These are phyloP conservation scores for Spinus pinus DNA, from an alignment of 2,797 vertebrate species.

Conservation along the genomic window DNA sequence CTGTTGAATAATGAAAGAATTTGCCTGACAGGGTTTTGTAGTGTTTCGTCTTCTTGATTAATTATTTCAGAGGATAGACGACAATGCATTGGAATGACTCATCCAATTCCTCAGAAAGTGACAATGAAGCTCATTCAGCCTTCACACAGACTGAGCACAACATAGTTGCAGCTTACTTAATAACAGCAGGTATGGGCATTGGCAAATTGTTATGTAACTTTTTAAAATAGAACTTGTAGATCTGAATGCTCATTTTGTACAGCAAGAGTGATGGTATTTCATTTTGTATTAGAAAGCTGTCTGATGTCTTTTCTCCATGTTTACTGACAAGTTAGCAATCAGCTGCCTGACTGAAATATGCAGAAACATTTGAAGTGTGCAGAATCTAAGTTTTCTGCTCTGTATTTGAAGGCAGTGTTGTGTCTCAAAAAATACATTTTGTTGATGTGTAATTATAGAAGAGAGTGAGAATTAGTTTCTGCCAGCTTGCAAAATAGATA, in stretches of 20 bases:
- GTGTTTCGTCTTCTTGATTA: not conserved
- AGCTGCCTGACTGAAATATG: not conserved
- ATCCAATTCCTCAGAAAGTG: conserved; percentile 74
- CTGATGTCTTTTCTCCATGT: not conserved
- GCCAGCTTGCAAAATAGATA: conserved; percentile 52
- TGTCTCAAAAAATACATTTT: conserved; percentile 5
- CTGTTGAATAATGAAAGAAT: conserved; percentile 45
- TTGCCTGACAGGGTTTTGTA: conserved; percentile 15
- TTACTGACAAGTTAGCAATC: not conserved
- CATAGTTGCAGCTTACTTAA: conserved; percentile 92
- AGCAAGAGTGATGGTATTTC: not conserved
- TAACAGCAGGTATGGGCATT: conserved; percentile 88
- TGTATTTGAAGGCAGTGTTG: not conserved
- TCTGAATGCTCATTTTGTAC: not conserved
- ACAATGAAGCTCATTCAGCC: conserved; percentile 80
- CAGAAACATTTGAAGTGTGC: not conserved
- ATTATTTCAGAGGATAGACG: conserved; percentile 5
- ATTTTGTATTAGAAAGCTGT: not conserved
- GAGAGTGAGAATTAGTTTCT: conserved; percentile 42
- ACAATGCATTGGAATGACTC: conserved; percentile 68
- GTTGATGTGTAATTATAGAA: conserved; percentile 17
- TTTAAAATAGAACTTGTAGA: not conserved
- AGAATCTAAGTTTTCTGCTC: not conserved
- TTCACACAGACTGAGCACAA: conserved; percentile 93
- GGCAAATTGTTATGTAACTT: not conserved